Base-by-base conservation (phyloP, 2,113 vertebrate species). In the Rhabdomys dilectus region DNA sequence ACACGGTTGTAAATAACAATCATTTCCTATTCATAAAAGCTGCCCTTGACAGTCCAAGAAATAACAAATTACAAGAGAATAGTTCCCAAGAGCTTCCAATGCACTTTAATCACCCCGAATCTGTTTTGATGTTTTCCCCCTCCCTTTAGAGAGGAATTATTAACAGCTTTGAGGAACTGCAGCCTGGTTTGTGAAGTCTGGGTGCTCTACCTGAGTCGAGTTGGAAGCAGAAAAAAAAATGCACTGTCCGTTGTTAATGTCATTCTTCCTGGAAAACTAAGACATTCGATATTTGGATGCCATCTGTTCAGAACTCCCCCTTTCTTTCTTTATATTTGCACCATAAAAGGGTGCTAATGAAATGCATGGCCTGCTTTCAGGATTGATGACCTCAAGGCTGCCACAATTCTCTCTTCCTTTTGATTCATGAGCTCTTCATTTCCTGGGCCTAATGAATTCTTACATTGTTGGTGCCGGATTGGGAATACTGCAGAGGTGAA, bases 11-110 rank as follows among this genome's bases (percentile, higher is more conserved):
- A 96, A 97, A 96, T 97, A 97, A 95, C 88, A 97, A 89, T 93
- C 90, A 91, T 96, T 97, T 95, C 73, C 91, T 95, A 97, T 95
- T 97, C 96, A 96, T 72, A 88, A 97, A 95, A 96, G 81, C 93
- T 89, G 97, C 78, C 88, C 95, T 93, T 92, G 76, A 87, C 94
- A 88, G 95, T 68, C 91, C 60, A 89, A 97, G 89, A 96, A 98
- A 97, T 91, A 98, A 92, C 94, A 97, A 95, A 97, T 97, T 94
- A 95, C 51, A 91, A 88, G 78, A n/a, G 70, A 97, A 96, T 93
- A 78, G 90, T 90, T 85, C 96, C 97, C 80, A 60, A 90, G 91
- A 97, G 95, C 62, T 94, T 95, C 90, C 53, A 80, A 92, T 91
- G 94, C 76, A 88, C 90, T 97, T 98, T 78, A 96, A 89, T 94